Evolutionary conservation across 2,113 vertebrate genomes (phyloP).

Genomic region (Dermatemys mawii): DNA sequence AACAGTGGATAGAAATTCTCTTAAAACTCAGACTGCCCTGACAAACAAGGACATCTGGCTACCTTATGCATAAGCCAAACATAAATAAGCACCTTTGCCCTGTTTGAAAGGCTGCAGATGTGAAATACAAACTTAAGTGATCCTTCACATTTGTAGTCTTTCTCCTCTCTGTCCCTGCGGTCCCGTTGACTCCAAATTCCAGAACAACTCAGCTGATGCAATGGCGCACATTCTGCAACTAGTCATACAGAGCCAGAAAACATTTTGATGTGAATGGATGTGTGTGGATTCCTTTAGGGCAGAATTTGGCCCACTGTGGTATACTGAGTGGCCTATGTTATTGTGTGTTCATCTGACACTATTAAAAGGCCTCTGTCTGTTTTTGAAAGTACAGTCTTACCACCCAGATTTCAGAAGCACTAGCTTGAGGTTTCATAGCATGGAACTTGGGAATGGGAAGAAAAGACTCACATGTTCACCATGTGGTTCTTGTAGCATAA

Average conservation of each 20-base stretch:
- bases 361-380: background rate
- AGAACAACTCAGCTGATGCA: background rate
- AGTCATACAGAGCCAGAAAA: background rate
- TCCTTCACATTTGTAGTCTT: conserved; percentile 30
- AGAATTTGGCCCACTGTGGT: background rate
- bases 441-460: background rate
- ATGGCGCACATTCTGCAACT: background rate
- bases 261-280: background rate
- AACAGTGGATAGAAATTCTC: conserved; percentile 4
- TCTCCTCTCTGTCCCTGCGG: background rate
- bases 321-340: conserved; percentile 15
- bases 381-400: conserved; percentile 16
- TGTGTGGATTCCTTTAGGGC: background rate
- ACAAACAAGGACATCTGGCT: conserved; percentile 12
- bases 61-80: background rate
- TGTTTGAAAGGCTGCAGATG: conserved; percentile 39
- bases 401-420: background rate
- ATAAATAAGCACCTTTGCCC: conserved; percentile 48
- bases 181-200: conserved; percentile 25
- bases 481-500: background rate
- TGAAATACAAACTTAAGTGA: conserved; percentile 50
- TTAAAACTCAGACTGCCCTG: conserved; percentile 4
- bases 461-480: background rate
- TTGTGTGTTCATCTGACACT: background rate
- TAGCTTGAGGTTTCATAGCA: background rate